These are phyloP conservation scores for Arnoldichthys spilopterus DNA, from an alignment of 2,797 vertebrate species.

Conservation along the genomic window DNA sequence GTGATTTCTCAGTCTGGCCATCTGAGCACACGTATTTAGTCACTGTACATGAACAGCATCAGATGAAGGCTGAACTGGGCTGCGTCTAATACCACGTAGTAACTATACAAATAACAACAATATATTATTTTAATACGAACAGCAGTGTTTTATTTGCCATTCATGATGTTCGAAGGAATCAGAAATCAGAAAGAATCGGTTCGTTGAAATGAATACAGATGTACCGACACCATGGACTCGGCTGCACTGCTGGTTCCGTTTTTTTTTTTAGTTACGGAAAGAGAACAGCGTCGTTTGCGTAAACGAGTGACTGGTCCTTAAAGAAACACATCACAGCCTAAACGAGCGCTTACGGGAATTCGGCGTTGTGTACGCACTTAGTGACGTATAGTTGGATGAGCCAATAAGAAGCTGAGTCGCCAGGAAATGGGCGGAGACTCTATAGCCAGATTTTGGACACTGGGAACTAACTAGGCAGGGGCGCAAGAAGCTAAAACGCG, in stretches of 20 bases:
- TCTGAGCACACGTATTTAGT: no score
- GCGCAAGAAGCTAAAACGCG: not conserved
- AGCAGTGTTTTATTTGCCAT: no score
- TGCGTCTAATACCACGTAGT: no score
- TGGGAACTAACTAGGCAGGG: not conserved
- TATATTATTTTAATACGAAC: no score
- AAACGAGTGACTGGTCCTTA: not conserved
- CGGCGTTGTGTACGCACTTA: slow-evolving; percentile 15
- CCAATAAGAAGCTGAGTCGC: slow-evolving; percentile 13
- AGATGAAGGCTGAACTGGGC: no score
- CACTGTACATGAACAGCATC: no score
- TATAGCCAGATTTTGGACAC: no score
- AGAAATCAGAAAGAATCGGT: no score
- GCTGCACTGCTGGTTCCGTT: not conserved
- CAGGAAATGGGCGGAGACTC: slow-evolving; percentile 23
- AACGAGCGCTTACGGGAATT: slow-evolving; percentile 24
- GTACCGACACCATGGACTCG: not conserved
- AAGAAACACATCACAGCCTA: not conserved
- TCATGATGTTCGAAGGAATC: not conserved
- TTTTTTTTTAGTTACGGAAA: not conserved
- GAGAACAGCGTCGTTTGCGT: not conserved
- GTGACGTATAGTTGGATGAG: not conserved
- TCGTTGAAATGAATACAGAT: not conserved
- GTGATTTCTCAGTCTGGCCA: no score
- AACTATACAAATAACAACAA: no score